phyloP scores from a whole-genome alignment of 2,113 vertebrate genomes.

The Paramormyrops kingsleyae region DNA sequence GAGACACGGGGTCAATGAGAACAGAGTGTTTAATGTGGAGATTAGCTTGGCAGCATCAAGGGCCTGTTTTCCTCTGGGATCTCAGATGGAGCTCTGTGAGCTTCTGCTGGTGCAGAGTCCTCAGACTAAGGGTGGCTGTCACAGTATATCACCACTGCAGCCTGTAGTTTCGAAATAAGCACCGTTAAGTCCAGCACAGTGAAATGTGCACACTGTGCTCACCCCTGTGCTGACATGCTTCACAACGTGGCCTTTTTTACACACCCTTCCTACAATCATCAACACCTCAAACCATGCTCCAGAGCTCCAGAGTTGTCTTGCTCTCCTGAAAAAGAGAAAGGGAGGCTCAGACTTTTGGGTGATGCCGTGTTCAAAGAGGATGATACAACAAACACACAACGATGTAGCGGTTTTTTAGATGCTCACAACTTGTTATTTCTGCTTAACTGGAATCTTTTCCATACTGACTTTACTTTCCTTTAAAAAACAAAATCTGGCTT shows the following conservation, averaged over 20 bases:
- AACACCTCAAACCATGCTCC: not conserved
- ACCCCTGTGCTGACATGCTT: too few relatives aligned
- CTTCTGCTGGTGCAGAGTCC: not conserved
- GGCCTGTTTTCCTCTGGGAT: not conserved
- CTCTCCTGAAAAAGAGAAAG: not conserved
- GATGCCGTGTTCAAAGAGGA: not conserved
- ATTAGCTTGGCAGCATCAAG: not conserved
- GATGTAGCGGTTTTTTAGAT: not conserved
- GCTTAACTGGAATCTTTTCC: not conserved
- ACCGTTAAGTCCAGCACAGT: not conserved
- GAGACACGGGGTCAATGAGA: not conserved
- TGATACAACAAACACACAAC: not conserved
- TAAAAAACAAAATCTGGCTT: not conserved
- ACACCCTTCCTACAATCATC: not conserved
- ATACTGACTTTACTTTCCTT: not conserved
- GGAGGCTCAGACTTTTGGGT: not conserved
- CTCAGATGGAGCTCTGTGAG: not conserved
- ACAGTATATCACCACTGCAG: not conserved
- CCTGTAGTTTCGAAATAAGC: not conserved
- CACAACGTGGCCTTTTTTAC: not conserved
- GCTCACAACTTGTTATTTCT: not conserved
- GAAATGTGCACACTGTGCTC: not conserved
- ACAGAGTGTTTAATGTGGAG: not conserved
- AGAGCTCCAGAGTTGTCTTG: not conserved
- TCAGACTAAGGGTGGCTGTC: not conserved